phyloP scores from a whole-genome alignment of 2,888 invertebrate genomes.

The Balanococcus diminutus region DNA sequence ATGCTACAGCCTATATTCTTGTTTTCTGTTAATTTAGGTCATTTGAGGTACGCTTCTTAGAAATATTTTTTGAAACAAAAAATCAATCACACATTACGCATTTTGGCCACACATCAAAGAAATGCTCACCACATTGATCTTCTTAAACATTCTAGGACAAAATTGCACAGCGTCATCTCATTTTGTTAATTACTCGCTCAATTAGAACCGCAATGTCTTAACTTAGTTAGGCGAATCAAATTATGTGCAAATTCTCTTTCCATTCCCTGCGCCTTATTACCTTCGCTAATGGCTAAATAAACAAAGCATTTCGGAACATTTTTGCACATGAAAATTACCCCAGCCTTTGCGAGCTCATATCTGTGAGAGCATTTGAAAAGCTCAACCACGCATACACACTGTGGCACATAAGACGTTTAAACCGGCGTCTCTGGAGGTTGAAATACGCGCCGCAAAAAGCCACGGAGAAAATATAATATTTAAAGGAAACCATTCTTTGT shows the following conservation, averaged over 20 bases:
- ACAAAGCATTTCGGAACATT: background rate
- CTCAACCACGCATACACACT: background rate
- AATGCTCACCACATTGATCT: too few relatives aligned
- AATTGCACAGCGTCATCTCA: too few relatives aligned
- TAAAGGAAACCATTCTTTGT: slow-evolving; percentile 18
- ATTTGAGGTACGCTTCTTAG: too few relatives aligned
- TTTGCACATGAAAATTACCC: background rate
- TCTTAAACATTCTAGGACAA: too few relatives aligned
- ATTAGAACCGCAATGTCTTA: background rate
- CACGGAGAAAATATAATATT: slow-evolving; percentile 41
- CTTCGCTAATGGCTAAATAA: background rate
- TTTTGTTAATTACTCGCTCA: background rate
- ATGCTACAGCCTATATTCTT: too few relatives aligned
- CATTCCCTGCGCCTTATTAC: background rate
- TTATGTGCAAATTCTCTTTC: background rate
- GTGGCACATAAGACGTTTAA: background rate
- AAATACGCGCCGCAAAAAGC: slow-evolving; percentile 22
- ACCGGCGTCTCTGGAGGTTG: background rate
- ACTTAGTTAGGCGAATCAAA: background rate
- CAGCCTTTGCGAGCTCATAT: background rate
- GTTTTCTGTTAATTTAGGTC: too few relatives aligned
- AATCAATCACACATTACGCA: too few relatives aligned
- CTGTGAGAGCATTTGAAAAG: background rate
- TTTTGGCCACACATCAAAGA: too few relatives aligned
- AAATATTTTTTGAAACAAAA: too few relatives aligned